A percentile compares a stretch with the other conserved stretches of the same genome.
Evolutionary conservation across 2,113 vertebrate genomes (phyloP).

Genomic region (Neopipo cinnamomea): DNA sequence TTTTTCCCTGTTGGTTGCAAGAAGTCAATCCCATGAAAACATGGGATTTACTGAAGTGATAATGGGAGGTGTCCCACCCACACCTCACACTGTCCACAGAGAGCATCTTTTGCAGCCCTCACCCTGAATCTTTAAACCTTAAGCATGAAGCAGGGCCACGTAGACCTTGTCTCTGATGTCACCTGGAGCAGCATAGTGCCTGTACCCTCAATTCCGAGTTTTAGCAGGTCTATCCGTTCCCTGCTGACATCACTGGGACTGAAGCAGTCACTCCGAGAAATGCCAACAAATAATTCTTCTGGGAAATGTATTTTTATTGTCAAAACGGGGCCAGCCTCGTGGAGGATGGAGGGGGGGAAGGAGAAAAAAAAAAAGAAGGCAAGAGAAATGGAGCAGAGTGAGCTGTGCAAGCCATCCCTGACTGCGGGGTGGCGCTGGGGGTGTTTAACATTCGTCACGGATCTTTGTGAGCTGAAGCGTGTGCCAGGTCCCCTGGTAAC

Average conservation of each 20-base stretch:
- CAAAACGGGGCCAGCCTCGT: neutral
- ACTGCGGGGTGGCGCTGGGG: conserved; percentile 19
- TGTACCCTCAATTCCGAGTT: conserved; percentile 6
- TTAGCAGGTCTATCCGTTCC: conserved; percentile 18
- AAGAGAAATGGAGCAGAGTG: conserved; percentile 58
- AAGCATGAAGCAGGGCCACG: neutral
- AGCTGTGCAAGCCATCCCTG: conserved; percentile 30
- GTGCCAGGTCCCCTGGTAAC: conserved; percentile 59
- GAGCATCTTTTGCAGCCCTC: neutral
- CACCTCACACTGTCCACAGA: neutral
- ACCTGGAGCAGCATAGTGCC: neutral
- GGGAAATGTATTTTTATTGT: conserved; percentile 59
- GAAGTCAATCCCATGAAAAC: neutral
- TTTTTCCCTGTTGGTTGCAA: neutral
- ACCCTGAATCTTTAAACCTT: neutral
- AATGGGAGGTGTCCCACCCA: neutral
- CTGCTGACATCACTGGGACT: conserved; percentile 4
- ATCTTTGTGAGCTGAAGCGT: conserved; percentile 49
- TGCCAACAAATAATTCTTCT: conserved; percentile 19
- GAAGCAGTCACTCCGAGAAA: conserved; percentile 28
- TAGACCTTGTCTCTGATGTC: neutral
- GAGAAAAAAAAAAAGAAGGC: neutral
- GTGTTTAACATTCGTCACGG: conserved; percentile 41
- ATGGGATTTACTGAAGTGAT: neutral
- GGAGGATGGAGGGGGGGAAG: neutral